Base-by-base conservation (phyloP, 2,888 invertebrate species). In the Leptura quadrifasciata region DNA sequence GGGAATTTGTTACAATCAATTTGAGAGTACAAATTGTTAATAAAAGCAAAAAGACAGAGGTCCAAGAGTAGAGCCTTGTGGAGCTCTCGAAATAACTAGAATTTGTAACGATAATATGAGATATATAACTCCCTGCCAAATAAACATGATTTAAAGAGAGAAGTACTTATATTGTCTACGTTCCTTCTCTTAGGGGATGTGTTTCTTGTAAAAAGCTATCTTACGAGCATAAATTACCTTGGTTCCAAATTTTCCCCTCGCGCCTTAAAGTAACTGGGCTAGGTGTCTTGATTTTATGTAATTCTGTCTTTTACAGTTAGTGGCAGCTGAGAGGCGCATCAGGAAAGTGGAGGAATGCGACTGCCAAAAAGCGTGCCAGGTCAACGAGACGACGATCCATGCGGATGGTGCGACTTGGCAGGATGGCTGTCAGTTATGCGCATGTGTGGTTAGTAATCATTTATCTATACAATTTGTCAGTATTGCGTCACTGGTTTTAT, bases 371-470 rank as follows among this genome's bases (percentile, higher is more conserved):
- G 95, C 96, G 80, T 97, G 97, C 91, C 92, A 92, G 87, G 92
- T 94, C 83, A 96, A 96, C 90, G 95, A 94, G 81, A 94, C 95
- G 73, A 92, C 95, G 73, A 92, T 94, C 77, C 94, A 94, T 88
- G 93, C 94, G 75, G 96, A 97, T 88, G 96, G 96, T 74, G 94
- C 95, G 81, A 93, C 94, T 75, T 97, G 97, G 97, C 93, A 94
- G 89, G 92, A 93, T 87, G 94, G 94, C 89, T 97, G 97, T 91
- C 94, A 96, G 88, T 93, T 94, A 86, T 97, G 97, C 92, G 93
- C 95, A 88, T 97, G 97, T 91, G 94, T 95, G 92, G 95, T 95
- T 89, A 91, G 92, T 89, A 83, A 39, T 8, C 10, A 31, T 31
- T n/a, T 61, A 54, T 9, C 8, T 15, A 21, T 54, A 21, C 4